Percentiles rank a stretch among this genome's conserved stretches.
Evolutionary conservation across 1,140 invertebrate genomes (phyloP).

Genomic region (Agrypnia vestita): DNA sequence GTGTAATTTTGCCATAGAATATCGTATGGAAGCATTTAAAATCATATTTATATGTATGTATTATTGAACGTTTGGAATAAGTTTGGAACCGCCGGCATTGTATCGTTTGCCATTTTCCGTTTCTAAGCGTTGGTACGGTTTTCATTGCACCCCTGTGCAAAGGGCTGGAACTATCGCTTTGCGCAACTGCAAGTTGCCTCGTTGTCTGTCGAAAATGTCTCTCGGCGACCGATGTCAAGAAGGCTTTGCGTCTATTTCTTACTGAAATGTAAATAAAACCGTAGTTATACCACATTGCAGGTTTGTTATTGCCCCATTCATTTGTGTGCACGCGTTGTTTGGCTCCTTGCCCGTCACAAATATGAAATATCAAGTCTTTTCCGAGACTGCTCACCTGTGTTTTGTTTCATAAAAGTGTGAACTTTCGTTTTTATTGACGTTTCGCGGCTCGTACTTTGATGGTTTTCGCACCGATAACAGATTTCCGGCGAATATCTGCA

Average conservation of each 20-base stretch:
- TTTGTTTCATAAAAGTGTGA: conserved; percentile 11
- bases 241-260: background rate
- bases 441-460: background rate
- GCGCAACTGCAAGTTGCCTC: conserved; percentile 39
- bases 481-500: conserved; percentile 1
- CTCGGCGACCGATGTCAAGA: conserved; percentile 20
- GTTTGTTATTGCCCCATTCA: background rate
- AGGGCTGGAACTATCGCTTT: background rate
- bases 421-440: conserved; percentile 22
- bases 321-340: background rate
- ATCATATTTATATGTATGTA: background rate
- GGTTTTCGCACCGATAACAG: background rate
- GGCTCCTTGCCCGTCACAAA: background rate
- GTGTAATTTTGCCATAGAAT: too few relatives aligned
- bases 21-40: too few relatives aligned
- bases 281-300: background rate
- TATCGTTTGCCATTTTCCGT: conserved; percentile 12
- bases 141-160: conserved; percentile 42
- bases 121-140: conserved; percentile 26
- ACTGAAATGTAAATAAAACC: conserved; percentile 40
- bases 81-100: conserved; percentile 8
- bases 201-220: conserved; percentile 40
- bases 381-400: conserved; percentile 9
- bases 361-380: conserved; percentile 7
- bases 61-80: background rate